Evolutionary conservation across 2,797 vertebrate species (phyloP).

Genomic region (Thalassophryne amazonica): DNA sequence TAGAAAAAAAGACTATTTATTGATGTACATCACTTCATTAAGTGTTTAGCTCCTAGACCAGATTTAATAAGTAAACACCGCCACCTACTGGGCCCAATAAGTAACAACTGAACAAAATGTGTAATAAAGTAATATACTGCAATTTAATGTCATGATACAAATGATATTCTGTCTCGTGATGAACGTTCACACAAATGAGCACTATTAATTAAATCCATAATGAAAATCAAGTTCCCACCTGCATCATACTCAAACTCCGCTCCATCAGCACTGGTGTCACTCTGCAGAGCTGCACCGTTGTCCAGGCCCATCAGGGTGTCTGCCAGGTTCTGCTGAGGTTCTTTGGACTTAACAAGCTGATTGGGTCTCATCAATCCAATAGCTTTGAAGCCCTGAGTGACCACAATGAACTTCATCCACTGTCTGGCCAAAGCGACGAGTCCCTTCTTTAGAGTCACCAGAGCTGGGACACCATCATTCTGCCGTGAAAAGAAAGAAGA

Average conservation of each 20-base stretch:
- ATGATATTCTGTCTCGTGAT: too few relatives aligned
- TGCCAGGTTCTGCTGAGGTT: conserved; percentile 61
- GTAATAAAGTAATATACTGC: too few relatives aligned
- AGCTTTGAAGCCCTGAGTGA: conserved; percentile 95
- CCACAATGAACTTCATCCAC: conserved; percentile 99
- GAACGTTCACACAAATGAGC: too few relatives aligned
- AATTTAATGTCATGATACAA: too few relatives aligned
- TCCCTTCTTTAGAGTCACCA: conserved; percentile 97
- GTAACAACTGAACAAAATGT: too few relatives aligned
- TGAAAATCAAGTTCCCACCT: conserved; percentile 75
- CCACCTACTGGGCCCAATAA: too few relatives aligned
- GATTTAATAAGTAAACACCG: too few relatives aligned
- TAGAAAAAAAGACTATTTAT: too few relatives aligned
- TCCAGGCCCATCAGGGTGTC: conserved; percentile 82
- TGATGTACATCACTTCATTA: too few relatives aligned
- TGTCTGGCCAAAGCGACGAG: conserved; percentile 94
- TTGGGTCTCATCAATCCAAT: conserved; percentile 88
- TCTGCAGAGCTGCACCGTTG: conserved; percentile 88
- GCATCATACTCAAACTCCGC: conserved; percentile 98
- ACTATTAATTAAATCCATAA: too few relatives aligned
- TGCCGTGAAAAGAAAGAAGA: conserved; percentile 40
- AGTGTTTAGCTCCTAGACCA: too few relatives aligned
- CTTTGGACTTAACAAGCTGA: conserved; percentile 84
- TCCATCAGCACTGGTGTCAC: conserved; percentile 96
- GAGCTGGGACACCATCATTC: conserved; percentile 95